Base-by-base conservation (phyloP, 2,113 vertebrate genomes). In the Sinocyclocheilus anophthalmus region DNA sequence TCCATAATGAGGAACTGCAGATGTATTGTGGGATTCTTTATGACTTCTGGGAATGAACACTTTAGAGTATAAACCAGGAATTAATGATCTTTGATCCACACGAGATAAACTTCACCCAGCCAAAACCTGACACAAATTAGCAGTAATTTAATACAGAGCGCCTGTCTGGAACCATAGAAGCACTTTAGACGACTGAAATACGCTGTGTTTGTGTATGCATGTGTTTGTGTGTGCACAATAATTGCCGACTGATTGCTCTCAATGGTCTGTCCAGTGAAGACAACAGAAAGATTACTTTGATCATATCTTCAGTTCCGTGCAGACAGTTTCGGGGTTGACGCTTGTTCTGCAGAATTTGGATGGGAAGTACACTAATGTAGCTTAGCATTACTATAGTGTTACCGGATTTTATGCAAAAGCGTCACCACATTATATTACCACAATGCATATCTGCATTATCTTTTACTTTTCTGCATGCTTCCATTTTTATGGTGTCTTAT, bases 111-210 rank as follows among this genome's bases (percentile, higher is more conserved):
- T 65, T 65, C 78, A 65, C 8, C 39, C 78, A 48, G 59, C 78
- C 78, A 48, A 81, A 81, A 65, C 78, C 77, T 63, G 78, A 81
- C 78, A 81, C 57, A 81, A 81, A 81, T 81, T 45, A 81, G 78
- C 42, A 65, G 37, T 81, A 81, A 81, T 65, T 65, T 81, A 81
- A 81, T 81, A 81, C 78, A 81, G 59, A 81, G 78, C 57, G n/a
- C 16, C 78, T 81, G 78, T 81, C 78, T 81, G 78, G 78, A 81
- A 65, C 59, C 78, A 24, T 48, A 81, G 57, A 65, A 26, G 78
- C 78, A 65, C 78, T 81, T 81, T 65, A 81, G 78, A 81, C 37
- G 42, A 48, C 78, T 48, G 39, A 45, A 26, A 45, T 18, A 48
- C 20, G 48, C 48, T 5, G 30, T 78, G 76, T 57, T 30, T 30